Percentiles rank a stretch among this genome's conserved stretches.
Evolutionary conservation across 2,113 vertebrate species (phyloP).

Genomic region (Desmodus rotundus): DNA sequence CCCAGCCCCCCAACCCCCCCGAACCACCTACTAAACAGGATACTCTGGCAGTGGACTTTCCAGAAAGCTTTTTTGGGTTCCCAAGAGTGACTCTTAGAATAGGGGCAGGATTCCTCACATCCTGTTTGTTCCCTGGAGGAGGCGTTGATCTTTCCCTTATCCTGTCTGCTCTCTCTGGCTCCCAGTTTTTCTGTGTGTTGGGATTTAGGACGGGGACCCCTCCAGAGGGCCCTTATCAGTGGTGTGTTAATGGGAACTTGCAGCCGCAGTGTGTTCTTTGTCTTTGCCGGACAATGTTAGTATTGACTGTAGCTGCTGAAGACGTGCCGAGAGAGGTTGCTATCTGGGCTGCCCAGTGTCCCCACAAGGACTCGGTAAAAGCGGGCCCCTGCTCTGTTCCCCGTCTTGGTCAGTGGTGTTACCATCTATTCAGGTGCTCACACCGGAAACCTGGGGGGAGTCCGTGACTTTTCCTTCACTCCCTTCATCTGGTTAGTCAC

Average conservation of each 20-base stretch:
- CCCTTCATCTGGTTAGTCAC: neutral
- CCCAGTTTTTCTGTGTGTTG: slow-evolving; percentile 27
- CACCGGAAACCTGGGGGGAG: neutral
- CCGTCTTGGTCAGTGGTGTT: neutral
- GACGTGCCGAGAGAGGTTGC: neutral
- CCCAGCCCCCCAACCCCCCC: neutral
- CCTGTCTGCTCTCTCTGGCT: neutral
- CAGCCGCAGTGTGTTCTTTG: neutral
- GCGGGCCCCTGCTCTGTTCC: neutral
- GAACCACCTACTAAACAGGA: neutral
- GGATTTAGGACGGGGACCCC: neutral
- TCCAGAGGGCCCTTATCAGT: neutral
- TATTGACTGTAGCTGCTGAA: neutral
- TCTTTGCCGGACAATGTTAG: slow-evolving; percentile 9
- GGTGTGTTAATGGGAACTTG: neutral
- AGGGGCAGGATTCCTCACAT: neutral
- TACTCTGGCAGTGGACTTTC: neutral
- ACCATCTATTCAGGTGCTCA: neutral
- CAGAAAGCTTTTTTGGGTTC: neutral
- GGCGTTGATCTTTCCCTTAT: neutral
- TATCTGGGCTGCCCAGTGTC: neutral
- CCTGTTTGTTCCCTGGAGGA: slow-evolving; percentile 13
- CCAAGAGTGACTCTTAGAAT: neutral
- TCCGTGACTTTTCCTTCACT: neutral
- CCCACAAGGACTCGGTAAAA: neutral